Conservation (phyloP, 2,113 vertebrate species). For the Sander lucioperca region DNA sequence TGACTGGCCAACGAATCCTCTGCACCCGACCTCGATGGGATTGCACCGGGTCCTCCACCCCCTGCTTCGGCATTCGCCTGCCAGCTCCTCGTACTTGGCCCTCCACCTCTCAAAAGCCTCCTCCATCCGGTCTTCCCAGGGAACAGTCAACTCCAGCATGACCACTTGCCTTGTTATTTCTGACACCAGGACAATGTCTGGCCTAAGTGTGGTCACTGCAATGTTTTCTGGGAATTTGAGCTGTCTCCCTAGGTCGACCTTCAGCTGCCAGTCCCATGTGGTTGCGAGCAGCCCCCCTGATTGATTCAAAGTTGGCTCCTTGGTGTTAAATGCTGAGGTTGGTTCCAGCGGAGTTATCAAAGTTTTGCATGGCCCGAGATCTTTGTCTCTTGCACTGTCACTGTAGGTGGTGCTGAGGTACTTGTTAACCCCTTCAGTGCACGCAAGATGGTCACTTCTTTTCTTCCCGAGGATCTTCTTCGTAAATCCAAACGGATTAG, state of each 20-base stretch:
- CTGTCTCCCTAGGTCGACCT: too few species aligned
- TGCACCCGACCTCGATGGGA: not conserved
- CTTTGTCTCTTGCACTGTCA: not conserved
- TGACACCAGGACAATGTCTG: too few species aligned
- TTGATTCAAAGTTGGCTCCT: not conserved
- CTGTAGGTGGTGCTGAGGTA: not conserved
- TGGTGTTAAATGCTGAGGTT: not conserved
- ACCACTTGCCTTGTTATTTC: not conserved
- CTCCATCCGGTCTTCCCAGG: not conserved
- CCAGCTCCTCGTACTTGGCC: too few species aligned
- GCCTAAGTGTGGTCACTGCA: too few species aligned
- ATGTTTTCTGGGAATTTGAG: too few species aligned
- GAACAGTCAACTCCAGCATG: not conserved
- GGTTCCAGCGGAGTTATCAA: not conserved
- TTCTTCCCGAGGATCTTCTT: not conserved
- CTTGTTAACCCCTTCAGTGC: not conserved
- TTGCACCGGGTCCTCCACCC: not conserved
- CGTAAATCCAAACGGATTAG: not conserved
- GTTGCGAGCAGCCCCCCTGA: too few species aligned
- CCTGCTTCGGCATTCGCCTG: not conserved
- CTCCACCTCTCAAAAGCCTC: too few species aligned
- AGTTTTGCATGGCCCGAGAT: not conserved
- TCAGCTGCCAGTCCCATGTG: too few species aligned
- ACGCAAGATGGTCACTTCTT: not conserved
- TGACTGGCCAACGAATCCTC: not conserved